phyloP scores from a whole-genome alignment of 1,140 invertebrate genomes.

The Megalopta genalis region DNA sequence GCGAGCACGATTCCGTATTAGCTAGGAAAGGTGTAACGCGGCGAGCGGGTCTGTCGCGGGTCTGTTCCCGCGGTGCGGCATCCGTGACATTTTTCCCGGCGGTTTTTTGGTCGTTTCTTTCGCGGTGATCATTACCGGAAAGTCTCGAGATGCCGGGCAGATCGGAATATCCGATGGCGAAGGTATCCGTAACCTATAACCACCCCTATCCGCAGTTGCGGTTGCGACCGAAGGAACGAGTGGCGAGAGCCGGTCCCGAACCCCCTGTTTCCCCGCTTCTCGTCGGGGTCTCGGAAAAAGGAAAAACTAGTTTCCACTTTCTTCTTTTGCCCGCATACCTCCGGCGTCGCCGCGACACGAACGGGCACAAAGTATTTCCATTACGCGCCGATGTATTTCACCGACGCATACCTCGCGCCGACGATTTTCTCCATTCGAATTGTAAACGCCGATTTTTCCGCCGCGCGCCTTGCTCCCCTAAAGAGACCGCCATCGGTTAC shows the following conservation, averaged over 20 bases:
- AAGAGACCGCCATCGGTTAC: background rate
- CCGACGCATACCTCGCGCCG: constrained; percentile 47
- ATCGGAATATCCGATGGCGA: constrained; percentile 46
- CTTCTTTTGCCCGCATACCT: constrained; percentile 47
- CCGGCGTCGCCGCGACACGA: constrained; percentile 52
- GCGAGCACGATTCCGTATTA: too few species aligned
- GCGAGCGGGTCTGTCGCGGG: background rate
- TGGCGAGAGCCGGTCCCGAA: background rate
- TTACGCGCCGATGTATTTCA: constrained; percentile 58
- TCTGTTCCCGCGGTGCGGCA: too few species aligned
- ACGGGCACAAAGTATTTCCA: constrained; percentile 61
- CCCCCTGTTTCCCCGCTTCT: background rate
- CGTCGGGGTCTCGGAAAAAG: background rate
- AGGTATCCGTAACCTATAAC: constrained; percentile 54
- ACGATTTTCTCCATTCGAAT: constrained; percentile 61
- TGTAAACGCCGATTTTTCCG: constrained; percentile 57
- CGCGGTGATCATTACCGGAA: constrained; percentile 43
- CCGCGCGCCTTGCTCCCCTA: constrained; percentile 14
- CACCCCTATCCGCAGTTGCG: constrained; percentile 42
- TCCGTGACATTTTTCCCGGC: too few species aligned
- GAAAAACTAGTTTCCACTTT: constrained; percentile 48
- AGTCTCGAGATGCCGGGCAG: constrained; percentile 12
- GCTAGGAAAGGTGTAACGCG: background rate
- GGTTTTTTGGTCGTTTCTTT: constrained; percentile 10
- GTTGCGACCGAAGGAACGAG: constrained; percentile 18